These are phyloP conservation scores for Heptranchias perlo DNA, from an alignment of 2,113 vertebrate genomes.

Conservation along the genomic window DNA sequence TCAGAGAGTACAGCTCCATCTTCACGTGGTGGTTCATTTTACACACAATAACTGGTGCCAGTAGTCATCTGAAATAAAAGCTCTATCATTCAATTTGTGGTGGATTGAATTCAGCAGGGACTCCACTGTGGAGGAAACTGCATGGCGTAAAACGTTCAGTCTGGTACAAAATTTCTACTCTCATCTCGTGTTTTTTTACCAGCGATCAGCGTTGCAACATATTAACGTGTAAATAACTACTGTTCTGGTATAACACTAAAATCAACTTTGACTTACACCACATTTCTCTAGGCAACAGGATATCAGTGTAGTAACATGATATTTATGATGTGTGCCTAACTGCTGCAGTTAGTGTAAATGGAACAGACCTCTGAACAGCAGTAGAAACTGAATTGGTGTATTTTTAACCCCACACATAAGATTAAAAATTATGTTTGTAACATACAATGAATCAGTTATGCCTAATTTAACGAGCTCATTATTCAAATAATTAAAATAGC, in stretches of 20 bases:
- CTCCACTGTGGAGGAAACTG: background rate
- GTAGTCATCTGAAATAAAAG: background rate
- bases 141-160: background rate
- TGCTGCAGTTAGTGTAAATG: background rate
- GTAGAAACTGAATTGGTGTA: background rate
- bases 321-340: background rate
- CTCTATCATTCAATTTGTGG: background rate
- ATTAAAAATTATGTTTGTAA: background rate
- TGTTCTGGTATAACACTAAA: background rate
- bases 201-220: background rate
- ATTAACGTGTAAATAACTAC: background rate
- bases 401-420: background rate
- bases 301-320: background rate
- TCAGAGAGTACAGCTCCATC: background rate
- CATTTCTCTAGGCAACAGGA: background rate
- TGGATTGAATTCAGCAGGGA: background rate
- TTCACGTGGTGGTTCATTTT: background rate
- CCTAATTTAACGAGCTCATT: background rate
- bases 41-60: background rate
- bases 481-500: background rate
- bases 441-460: background rate
- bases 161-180: background rate
- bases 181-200: background rate
- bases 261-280: slow-evolving; percentile 16
- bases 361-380: background rate